Conservation (phyloP, 2,113 vertebrate species). For the Bothrops jararaca region DNA sequence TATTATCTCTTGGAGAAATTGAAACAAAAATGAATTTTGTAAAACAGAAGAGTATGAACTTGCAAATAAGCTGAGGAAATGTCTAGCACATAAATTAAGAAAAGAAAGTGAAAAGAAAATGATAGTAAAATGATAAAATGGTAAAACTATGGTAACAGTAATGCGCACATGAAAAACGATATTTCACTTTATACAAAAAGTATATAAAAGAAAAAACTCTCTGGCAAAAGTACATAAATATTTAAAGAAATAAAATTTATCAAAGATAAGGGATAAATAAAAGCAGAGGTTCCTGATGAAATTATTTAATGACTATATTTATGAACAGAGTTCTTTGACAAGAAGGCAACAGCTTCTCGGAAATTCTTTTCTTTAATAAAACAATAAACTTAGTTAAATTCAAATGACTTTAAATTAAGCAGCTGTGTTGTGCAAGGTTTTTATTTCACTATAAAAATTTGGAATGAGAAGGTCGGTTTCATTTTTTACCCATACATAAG, state of each 20-base stretch:
- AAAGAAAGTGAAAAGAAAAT: not conserved
- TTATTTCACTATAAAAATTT: not conserved
- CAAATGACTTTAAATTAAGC: not conserved
- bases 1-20: not conserved
- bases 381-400: not conserved
- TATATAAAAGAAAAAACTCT: not conserved
- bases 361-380: not conserved
- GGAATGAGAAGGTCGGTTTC: not conserved
- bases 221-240: not conserved
- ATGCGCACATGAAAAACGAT: not conserved
- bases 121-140: not conserved
- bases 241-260: not conserved
- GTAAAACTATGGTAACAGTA: not conserved
- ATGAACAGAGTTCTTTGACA: not conserved
- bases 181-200: not conserved
- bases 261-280: not conserved
- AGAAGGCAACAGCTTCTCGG: not conserved
- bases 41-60: not conserved
- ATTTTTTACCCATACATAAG: not conserved
- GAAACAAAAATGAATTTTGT: not conserved
- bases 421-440: not conserved
- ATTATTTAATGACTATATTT: not conserved
- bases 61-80: not conserved
- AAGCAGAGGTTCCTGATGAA: not conserved
- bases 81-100: not conserved